Conservation (phyloP, 2,888 invertebrate genomes). For the Cryptocheilus praepositus region DNA sequence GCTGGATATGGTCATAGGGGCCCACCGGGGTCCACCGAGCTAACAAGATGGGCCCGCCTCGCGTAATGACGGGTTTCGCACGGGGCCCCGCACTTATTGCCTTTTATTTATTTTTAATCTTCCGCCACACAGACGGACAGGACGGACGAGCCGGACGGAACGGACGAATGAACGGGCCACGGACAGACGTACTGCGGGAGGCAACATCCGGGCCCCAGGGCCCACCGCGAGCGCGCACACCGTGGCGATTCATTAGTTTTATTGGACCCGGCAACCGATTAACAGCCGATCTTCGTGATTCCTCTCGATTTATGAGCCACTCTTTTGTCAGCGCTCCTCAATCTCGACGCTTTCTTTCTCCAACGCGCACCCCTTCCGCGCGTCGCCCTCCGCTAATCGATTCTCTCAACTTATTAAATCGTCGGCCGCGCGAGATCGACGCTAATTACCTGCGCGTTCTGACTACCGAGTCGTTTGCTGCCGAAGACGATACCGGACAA, state of each 20-base stretch:
- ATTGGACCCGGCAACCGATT: conserved; percentile 50
- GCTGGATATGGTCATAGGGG: conserved; percentile 61
- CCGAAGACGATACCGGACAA: background rate
- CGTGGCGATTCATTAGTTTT: conserved; percentile 66
- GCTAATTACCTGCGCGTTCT: background rate
- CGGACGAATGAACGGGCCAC: conserved; percentile 34
- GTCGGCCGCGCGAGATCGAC: background rate
- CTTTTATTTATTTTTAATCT: conserved; percentile 74
- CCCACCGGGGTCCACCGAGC: conserved; percentile 59
- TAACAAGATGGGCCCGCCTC: conserved; percentile 75
- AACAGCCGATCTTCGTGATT: conserved; percentile 46
- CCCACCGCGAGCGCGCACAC: conserved; percentile 45
- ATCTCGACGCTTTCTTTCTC: conserved; percentile 16
- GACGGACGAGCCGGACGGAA: conserved; percentile 24
- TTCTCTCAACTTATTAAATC: conserved; percentile 7
- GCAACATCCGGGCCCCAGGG: conserved; percentile 70
- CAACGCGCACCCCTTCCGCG: conserved; percentile 26
- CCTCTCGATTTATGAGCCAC: conserved; percentile 38
- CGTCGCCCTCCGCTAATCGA: background rate
- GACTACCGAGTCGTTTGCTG: background rate
- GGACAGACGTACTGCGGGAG: conserved; percentile 59
- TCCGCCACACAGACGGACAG: conserved; percentile 56
- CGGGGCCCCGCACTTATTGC: conserved; percentile 74
- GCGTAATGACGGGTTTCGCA: conserved; percentile 74
- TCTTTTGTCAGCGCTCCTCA: conserved; percentile 19